Conservation (phyloP, 1,140 invertebrate species). For the Limonius californicus region DNA sequence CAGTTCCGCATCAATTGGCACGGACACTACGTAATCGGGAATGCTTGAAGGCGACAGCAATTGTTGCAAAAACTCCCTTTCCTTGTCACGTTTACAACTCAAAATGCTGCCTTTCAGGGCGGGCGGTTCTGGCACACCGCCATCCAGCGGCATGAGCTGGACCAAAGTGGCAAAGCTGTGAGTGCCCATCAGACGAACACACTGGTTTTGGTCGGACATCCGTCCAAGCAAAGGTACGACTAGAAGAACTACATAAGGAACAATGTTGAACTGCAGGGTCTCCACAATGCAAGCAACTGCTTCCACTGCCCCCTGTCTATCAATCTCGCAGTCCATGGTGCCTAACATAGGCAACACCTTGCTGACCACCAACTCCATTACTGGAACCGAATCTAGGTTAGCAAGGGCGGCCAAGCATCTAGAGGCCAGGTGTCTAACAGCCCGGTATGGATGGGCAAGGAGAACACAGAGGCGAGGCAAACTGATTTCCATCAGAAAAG, state of each 20-base stretch:
- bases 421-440: conserved; percentile 82
- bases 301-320: conserved; percentile 86
- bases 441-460: conserved; percentile 66
- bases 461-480: conserved; percentile 60
- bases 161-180: conserved; percentile 92
- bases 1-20: conserved; percentile 78
- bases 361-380: conserved; percentile 69
- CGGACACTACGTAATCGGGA: conserved; percentile 76
- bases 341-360: conserved; percentile 66
- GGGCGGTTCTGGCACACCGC: conserved; percentile 55
- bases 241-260: conserved; percentile 89
- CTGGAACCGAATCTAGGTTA: conserved; percentile 57
- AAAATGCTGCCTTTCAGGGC: conserved; percentile 48
- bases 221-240: conserved; percentile 77
- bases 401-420: conserved; percentile 77
- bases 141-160: conserved; percentile 92
- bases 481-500: conserved; percentile 54
- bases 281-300: conserved; percentile 80
- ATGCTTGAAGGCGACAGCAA: conserved; percentile 82
- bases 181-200: conserved; percentile 74
- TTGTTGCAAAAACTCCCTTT: conserved; percentile 84
- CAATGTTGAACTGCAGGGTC: conserved; percentile 74
- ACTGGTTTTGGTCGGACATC: conserved; percentile 46
- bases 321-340: conserved; percentile 62
- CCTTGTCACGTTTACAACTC: conserved; percentile 58